Evolutionary conservation across 2,888 invertebrate species (phyloP).

Genomic region (Andrena chrysosceles): DNA sequence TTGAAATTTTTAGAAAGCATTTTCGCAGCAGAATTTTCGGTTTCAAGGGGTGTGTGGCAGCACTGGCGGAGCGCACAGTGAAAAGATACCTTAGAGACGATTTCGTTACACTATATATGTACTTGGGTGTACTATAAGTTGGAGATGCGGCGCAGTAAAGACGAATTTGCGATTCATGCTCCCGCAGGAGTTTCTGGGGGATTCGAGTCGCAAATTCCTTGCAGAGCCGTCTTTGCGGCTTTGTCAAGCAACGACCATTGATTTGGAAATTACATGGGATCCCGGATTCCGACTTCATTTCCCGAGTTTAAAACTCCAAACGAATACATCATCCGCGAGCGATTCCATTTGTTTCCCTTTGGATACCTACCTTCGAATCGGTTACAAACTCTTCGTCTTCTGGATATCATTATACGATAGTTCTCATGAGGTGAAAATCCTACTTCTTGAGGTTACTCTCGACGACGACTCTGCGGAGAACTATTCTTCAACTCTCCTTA

Average conservation of each 20-base stretch:
- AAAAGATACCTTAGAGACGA: conserved; percentile 62
- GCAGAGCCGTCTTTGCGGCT: conserved; percentile 57
- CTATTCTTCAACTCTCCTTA: too few relatives aligned
- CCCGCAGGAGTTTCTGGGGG: conserved; percentile 49
- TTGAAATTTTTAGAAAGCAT: conserved; percentile 46
- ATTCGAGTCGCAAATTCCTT: conserved; percentile 63
- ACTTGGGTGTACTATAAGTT: conserved; percentile 36
- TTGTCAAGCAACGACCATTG: conserved; percentile 57
- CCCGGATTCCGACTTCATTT: conserved; percentile 16
- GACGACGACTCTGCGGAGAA: too few relatives aligned
- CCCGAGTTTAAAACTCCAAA: neutral
- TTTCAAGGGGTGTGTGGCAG: conserved; percentile 10
- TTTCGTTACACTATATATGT: conserved; percentile 53
- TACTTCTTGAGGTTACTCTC: too few relatives aligned
- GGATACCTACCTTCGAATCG: neutral
- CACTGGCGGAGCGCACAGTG: conserved; percentile 24
- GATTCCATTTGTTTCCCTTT: neutral
- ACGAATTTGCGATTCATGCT: conserved; percentile 72
- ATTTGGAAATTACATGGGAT: conserved; percentile 66
- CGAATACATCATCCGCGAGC: neutral
- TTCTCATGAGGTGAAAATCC: too few relatives aligned
- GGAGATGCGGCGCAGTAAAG: conserved; percentile 47
- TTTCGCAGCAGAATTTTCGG: conserved; percentile 25
- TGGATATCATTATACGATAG: too few relatives aligned
- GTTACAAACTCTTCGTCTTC: neutral